Evolutionary conservation across 2,113 vertebrate species (phyloP), one percentile per base, ranked within the genome.

Genomic region (Rhegmatorhina hoffmannsi): DNA sequence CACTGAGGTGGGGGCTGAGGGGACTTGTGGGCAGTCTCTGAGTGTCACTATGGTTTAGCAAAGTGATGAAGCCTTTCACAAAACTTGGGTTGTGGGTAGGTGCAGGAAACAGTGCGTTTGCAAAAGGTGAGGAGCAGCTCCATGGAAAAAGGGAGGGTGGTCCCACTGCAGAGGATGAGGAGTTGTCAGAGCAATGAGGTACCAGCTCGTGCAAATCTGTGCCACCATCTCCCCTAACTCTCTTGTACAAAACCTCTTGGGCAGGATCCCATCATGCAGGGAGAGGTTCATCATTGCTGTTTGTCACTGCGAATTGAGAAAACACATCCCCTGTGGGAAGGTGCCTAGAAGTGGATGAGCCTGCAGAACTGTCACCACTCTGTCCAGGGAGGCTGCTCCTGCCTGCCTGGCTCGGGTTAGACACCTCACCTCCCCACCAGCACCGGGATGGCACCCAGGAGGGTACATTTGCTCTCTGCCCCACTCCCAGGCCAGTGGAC

Each of bases 401-500:
- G 0, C 46, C 40, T 1, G 0, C 36, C 38, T 40, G 75, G 36
- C 10, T 66, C 0, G 0, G 23, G 52, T 24, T 24, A 84, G 8
- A 11, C 64, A 10, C 36, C 28, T 59, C 21, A 12, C 13, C 52
- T 38, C 29, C 33, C 38, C 1, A 1, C 34, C 40, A 73, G 40
- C 46, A 44, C n/a, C 16, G 67, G 31, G 13, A 9, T 3, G 3
- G 55, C 52, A 47, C 1, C 0, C 36, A 56, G 33, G 31, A 60
- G 53, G 24, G 56, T 24, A 44, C 3, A 1, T 10, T 90, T 17
- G 0, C 40, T 87, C 44, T 28, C 74, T 72, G 40, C 46, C 40
- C 47, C 12, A 0, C n/a, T 92, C 40, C 46, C 46, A 18, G 11
- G 9, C 3, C 9, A 1, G 28, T 1, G 1, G 49, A 43, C 38